A percentile compares a stretch with the other conserved stretches of the same genome.
Conservation (phyloP, 1,140 invertebrate genomes). For the Onthophagus taurus region DNA sequence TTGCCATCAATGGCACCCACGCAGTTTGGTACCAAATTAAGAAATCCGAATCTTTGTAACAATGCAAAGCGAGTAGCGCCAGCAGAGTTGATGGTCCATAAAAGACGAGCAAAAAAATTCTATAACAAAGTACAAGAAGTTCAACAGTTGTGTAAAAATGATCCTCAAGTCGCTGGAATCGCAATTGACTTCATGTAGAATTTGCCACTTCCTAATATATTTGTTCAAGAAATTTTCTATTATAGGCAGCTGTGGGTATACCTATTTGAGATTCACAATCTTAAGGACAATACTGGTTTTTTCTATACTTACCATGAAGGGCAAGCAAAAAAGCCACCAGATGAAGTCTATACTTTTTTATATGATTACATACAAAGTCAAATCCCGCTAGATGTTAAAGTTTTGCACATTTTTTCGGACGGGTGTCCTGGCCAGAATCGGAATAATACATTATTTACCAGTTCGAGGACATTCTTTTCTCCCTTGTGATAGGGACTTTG, state of each 20-base stretch:
- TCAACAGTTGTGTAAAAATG: no score
- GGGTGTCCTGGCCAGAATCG: no score
- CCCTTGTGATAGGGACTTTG: conserved; percentile 29
- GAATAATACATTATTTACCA: conserved; percentile 28
- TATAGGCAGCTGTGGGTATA: conserved; percentile 28
- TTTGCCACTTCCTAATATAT: conserved; percentile 19
- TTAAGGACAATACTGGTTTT: conserved; percentile 18
- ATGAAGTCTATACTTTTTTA: conserved; percentile 24
- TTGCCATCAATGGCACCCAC: no score
- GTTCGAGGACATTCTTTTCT: conserved; percentile 32
- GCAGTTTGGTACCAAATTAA: conserved; percentile 10
- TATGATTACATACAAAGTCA: conserved; percentile 12
- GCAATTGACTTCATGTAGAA: conserved; percentile 33
- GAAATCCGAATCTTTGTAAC: conserved; percentile 11
- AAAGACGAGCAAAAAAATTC: conserved; percentile 27
- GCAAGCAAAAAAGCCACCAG: conserved; percentile 19
- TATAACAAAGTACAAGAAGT: conserved; percentile 24
- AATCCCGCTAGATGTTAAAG: background rate
- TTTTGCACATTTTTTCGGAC: conserved; percentile 1
- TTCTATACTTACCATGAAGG: conserved; percentile 27
- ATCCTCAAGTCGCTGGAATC: conserved; percentile 18
- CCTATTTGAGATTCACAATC: conserved; percentile 27
- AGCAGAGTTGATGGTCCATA: conserved; percentile 21
- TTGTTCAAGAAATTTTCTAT: conserved; percentile 22
- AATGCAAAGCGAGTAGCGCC: conserved; percentile 24